These are phyloP conservation scores for Penaeus chinensis DNA, from an alignment of 1,140 invertebrate genomes.

Conservation along the genomic window DNA sequence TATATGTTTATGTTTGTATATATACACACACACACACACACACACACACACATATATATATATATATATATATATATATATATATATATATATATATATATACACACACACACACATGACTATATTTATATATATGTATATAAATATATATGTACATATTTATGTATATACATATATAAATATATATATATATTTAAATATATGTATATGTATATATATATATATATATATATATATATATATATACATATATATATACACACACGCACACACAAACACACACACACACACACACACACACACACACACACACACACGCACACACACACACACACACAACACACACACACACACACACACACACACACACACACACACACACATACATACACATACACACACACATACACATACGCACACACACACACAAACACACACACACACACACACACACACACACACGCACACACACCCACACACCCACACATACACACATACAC, in stretches of 20 bases:
- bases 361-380: too few relatives aligned
- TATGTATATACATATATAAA: neutral
- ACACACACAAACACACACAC: too few relatives aligned
- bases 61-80: neutral
- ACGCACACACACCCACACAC: too few relatives aligned
- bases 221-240: conserved; percentile 34
- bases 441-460: too few relatives aligned
- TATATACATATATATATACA: conserved; percentile 24
- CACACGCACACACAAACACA: conserved; percentile 29
- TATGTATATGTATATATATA: neutral
- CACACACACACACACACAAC: too few relatives aligned
- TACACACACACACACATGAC: too few relatives aligned
- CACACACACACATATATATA: neutral
- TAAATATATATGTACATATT: neutral
- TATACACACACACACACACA: neutral
- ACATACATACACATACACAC: neutral
- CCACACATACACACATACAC: too few relatives aligned
- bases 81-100: neutral
- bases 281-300: too few relatives aligned
- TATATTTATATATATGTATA: neutral
- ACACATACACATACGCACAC: too few relatives aligned
- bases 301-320: too few relatives aligned
- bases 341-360: too few relatives aligned
- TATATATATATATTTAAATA: conserved; percentile 8
- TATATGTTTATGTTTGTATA: neutral